phyloP scores from a whole-genome alignment of 2,113 vertebrate species.

The Brachyhypopomus occidentalis region DNA sequence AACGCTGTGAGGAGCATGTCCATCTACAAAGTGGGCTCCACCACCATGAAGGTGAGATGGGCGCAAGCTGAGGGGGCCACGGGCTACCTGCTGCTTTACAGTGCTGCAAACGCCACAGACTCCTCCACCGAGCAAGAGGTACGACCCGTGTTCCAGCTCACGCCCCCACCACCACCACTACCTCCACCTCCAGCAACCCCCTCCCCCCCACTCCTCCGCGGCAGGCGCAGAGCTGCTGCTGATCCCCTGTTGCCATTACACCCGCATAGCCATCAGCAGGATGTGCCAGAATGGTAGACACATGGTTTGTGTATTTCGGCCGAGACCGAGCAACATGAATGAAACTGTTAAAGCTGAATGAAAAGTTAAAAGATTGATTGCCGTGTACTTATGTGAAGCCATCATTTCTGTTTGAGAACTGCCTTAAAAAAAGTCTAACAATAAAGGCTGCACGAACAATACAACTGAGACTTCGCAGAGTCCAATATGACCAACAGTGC shows the following conservation, averaged over 20 bases:
- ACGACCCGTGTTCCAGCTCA: slow-evolving; percentile 44
- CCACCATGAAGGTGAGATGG: slow-evolving; percentile 91
- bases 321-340: background rate
- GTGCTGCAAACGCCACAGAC: slow-evolving; percentile 80
- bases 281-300: too few species aligned
- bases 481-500: background rate
- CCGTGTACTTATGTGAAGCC: background rate
- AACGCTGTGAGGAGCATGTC: slow-evolving; percentile 80
- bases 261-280: too few species aligned
- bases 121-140: slow-evolving; percentile 82
- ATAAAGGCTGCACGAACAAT: background rate
- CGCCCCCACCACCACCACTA: background rate
- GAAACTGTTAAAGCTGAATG: background rate
- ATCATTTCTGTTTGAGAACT: too few species aligned
- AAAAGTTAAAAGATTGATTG: too few species aligned
- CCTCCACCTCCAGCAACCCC: background rate
- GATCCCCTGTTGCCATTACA: background rate
- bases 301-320: too few species aligned
- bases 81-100: slow-evolving; percentile 86
- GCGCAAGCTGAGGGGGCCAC: slow-evolving; percentile 80
- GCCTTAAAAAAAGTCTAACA: background rate
- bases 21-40: slow-evolving; percentile 83
- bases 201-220: too few species aligned
- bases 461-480: background rate
- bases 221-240: background rate